Conservation (phyloP, 2,888 invertebrate species). For the Tetragonula carbonaria region DNA sequence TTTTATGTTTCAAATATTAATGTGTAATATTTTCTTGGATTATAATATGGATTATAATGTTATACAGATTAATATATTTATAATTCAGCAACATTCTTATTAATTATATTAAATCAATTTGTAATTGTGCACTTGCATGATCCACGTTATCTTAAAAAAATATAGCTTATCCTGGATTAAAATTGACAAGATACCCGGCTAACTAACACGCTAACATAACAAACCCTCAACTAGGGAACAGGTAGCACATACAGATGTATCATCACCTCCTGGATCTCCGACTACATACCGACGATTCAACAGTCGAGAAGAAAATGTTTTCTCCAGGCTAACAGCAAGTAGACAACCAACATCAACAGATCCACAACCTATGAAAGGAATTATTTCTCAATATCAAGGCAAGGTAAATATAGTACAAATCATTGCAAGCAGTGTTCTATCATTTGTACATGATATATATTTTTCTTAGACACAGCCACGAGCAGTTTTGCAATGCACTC, state of each 20-base stretch:
- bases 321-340: conserved; percentile 89
- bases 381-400: conserved; percentile 84
- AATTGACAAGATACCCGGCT: conserved; percentile 61
- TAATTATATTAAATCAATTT: conserved; percentile 35
- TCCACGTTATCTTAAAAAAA: conserved; percentile 32
- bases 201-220: conserved; percentile 81
- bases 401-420: conserved; percentile 55
- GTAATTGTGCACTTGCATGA: conserved; percentile 53
- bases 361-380: conserved; percentile 84
- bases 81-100: conserved; percentile 10
- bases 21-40: conserved; percentile 15
- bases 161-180: conserved; percentile 53
- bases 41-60: not conserved
- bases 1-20: conserved; percentile 21
- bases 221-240: conserved; percentile 84
- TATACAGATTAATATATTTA: conserved; percentile 29
- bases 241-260: conserved; percentile 85
- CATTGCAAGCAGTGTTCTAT: not conserved
- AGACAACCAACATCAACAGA: conserved; percentile 84
- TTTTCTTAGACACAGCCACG: conserved; percentile 83
- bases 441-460: conserved; percentile 5
- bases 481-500: conserved; percentile 90
- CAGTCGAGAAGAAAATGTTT: conserved; percentile 89
- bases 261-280: conserved; percentile 87
- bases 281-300: conserved; percentile 85